Base-by-base conservation (phyloP, 2,113 vertebrate genomes). In the Junco hyemalis region DNA sequence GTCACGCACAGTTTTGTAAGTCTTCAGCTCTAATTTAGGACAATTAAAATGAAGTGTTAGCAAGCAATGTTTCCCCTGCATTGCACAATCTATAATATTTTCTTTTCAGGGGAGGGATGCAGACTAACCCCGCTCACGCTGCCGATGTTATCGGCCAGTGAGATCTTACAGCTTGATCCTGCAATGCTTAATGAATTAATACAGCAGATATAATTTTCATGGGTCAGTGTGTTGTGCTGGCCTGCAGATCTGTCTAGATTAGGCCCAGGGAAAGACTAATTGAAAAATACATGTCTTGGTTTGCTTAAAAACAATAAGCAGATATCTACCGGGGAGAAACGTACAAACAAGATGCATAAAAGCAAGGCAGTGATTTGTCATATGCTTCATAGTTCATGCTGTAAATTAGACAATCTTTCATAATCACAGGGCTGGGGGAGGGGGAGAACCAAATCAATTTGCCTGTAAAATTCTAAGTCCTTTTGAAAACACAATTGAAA, bases 331-430 rank as follows among this genome's bases (percentile, higher is more conserved):
- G 38, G 77, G 82, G 86, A 96, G 85, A 88, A 93, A 93, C 0
- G 33, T 90, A 93, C 93, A 95, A 97, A 95, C 85, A 91, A 96
- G 90, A 94, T 85, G 82, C 88, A 94, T 97, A 98, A 98, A 98
- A 98, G 98, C 98, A 98, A 98, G 98, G 79, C 92, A 98, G 97
- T 14, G 90, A 98, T 99, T 98, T 98, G 98, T 99, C 98, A 98
- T 98, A 98, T 96, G 98, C 98, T 95, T 97, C 96, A 94, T 96
- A 97, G 97, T 98, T 98, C 83, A 93, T 94, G 97, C 97, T 97
- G 98, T 98, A 98, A 98, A 98, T 98, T 98, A 98, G 98, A 98
- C 98, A 98, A 98, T 98, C 98, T 98, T 98, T 99, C 98, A 98
- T 99, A 99, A 99, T 99, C 98, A 98, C 98, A 97, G 82, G 50